A percentile compares a stretch with the other conserved stretches of the same genome.
Evolutionary conservation across 53 echinoderm and acorn worm species (phyloP).

Genomic region (Hippasteria phrygiana): DNA sequence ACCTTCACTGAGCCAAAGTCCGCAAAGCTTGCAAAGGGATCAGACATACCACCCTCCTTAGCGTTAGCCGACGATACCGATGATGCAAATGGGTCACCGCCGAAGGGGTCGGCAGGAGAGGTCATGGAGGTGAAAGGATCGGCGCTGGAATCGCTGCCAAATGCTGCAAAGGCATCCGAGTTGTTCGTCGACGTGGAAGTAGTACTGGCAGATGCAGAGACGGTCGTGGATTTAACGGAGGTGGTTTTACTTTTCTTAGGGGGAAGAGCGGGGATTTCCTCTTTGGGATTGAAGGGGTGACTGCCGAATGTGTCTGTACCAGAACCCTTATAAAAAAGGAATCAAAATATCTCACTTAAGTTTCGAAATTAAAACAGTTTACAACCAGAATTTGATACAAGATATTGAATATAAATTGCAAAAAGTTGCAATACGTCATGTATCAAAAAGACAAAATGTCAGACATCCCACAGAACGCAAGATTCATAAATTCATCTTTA

Average conservation of each 20-base stretch:
- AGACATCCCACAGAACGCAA: no score
- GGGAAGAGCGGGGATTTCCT: conserved; percentile 90
- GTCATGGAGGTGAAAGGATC: conserved; percentile 80
- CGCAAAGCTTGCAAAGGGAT: conserved; percentile 94
- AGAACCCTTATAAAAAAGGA: conserved; percentile 68
- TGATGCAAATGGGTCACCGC: conserved; percentile 63
- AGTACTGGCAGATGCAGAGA: conserved; percentile 73
- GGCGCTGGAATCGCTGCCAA: conserved; percentile 64
- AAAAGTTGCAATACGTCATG: no score
- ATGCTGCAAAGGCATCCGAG: conserved; percentile 78
- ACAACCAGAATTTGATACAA: no score
- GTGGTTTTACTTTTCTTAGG: conserved; percentile 85
- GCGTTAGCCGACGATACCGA: conserved; percentile 28
- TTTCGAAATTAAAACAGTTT: no score
- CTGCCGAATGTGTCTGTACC: conserved; percentile 89
- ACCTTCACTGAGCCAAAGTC: conserved; percentile 94
- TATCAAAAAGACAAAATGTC: no score
- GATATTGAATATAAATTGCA: no score
- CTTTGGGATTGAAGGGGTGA: conserved; percentile 83
- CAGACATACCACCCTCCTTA: conserved; percentile 62
- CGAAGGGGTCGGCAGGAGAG: conserved; percentile 65
- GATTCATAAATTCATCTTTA: no score
- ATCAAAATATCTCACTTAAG: no score
- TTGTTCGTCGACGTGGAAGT: conserved; percentile 47
- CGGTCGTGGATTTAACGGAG: conserved; percentile 37